Conservation (phyloP, 2,888 invertebrate species). For the Trichogramma dendrolimi region DNA sequence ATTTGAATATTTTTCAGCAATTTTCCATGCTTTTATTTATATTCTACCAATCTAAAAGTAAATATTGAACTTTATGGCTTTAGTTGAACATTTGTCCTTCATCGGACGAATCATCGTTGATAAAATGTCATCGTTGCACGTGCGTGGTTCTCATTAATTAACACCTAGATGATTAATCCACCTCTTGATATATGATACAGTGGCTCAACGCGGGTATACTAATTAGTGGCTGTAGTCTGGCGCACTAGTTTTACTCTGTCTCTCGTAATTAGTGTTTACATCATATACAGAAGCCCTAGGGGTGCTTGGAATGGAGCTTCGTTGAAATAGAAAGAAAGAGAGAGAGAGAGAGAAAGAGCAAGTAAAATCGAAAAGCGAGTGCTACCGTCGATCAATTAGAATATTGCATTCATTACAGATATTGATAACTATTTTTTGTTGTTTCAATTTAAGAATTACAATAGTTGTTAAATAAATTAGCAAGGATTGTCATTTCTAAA, state of each 20-base stretch:
- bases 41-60: constrained; percentile 15
- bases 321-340: background rate
- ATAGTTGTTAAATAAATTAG: too few relatives aligned
- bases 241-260: background rate
- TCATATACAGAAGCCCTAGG: background rate
- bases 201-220: constrained; percentile 35
- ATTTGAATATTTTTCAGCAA: too few relatives aligned
- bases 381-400: too few relatives aligned
- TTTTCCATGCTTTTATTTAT: constrained; percentile 12
- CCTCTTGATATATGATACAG: constrained; percentile 10
- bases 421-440: too few relatives aligned
- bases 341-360: too few relatives aligned
- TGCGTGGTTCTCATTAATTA: constrained; percentile 51
- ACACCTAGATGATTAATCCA: constrained; percentile 44
- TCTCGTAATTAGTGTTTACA: constrained; percentile 48
- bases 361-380: background rate
- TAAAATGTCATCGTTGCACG: constrained; percentile 17
- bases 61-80: background rate
- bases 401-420: too few relatives aligned
- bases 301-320: background rate
- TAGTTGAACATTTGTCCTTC: too few relatives aligned
- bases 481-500: too few relatives aligned
- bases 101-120: too few relatives aligned
- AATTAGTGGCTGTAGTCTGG: constrained; percentile 45
- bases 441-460: too few relatives aligned